These are phyloP conservation scores for Drosophila subobscura DNA, from an alignment of 1,140 invertebrate species.

Conservation along the genomic window DNA sequence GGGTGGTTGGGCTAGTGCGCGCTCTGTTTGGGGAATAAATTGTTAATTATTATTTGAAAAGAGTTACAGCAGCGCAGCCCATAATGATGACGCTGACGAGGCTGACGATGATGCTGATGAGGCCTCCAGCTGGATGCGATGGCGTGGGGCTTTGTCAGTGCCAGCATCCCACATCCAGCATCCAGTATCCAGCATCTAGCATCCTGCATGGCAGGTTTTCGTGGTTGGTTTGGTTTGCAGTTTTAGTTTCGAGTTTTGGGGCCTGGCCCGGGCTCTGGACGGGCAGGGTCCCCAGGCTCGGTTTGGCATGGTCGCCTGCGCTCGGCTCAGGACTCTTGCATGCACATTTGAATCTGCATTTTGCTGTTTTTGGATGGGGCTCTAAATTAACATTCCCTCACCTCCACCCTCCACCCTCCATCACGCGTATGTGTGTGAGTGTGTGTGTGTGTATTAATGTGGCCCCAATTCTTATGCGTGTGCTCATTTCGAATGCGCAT, in stretches of 20 bases:
- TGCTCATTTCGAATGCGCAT: slow-evolving; percentile 81
- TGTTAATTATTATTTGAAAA: slow-evolving; percentile 83
- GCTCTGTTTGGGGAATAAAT: slow-evolving; percentile 79
- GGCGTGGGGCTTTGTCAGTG: slow-evolving; percentile 59
- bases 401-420: slow-evolving; percentile 8
- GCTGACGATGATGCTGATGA: slow-evolving; percentile 45
- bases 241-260: slow-evolving; percentile 37
- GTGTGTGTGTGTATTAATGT: slow-evolving; percentile 65
- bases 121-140: slow-evolving; percentile 13
- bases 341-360: slow-evolving; percentile 78
- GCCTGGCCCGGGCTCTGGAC: slow-evolving; percentile 13
- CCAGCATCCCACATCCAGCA: slow-evolving; percentile 15
- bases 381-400: slow-evolving; percentile 76
- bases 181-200: slow-evolving; percentile 3
- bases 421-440: slow-evolving; percentile 6
- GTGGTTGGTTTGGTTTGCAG: slow-evolving; percentile 56
- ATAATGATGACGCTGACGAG: slow-evolving; percentile 39
- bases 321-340: slow-evolving; percentile 50
- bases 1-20: slow-evolving; percentile 28
- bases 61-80: slow-evolving; percentile 69
- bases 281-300: slow-evolving; percentile 8
- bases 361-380: slow-evolving; percentile 57
- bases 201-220: slow-evolving; percentile 55
- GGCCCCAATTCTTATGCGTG: slow-evolving; percentile 78
- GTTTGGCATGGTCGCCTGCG: slow-evolving; percentile 40